Conservation (phyloP, 2,888 invertebrate species). For the Eristalis pertinax region DNA sequence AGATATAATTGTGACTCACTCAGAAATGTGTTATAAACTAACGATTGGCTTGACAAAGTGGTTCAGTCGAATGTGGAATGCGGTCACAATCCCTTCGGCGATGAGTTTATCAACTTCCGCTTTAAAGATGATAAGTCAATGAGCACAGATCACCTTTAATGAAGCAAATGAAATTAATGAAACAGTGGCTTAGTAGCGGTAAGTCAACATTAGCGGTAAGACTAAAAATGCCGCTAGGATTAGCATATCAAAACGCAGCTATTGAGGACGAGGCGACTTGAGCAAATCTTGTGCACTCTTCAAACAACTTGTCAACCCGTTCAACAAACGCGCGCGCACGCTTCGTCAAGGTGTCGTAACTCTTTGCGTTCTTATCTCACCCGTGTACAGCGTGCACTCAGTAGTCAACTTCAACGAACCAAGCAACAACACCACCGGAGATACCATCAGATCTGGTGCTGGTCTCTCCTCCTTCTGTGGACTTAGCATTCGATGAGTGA, state of each 20-base stretch:
- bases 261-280: neutral
- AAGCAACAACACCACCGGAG: neutral
- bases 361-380: neutral
- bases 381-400: neutral
- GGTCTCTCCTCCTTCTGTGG: neutral
- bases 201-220: neutral
- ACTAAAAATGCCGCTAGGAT: neutral
- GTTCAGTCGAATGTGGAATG: no score
- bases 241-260: neutral
- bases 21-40: no score
- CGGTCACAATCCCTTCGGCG: no score
- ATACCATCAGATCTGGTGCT: conserved; percentile 1
- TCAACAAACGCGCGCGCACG: neutral
- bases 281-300: neutral
- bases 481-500: neutral
- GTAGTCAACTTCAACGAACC: neutral
- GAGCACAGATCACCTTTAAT: neutral
- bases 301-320: neutral
- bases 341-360: neutral
- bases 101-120: no score
- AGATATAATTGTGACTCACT: no score
- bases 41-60: no score
- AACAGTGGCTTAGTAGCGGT: neutral
- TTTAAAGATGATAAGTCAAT: no score
- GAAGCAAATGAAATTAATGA: neutral